Evolutionary conservation across 2,113 vertebrate species (phyloP).

Genomic region (Microcebus murinus): DNA sequence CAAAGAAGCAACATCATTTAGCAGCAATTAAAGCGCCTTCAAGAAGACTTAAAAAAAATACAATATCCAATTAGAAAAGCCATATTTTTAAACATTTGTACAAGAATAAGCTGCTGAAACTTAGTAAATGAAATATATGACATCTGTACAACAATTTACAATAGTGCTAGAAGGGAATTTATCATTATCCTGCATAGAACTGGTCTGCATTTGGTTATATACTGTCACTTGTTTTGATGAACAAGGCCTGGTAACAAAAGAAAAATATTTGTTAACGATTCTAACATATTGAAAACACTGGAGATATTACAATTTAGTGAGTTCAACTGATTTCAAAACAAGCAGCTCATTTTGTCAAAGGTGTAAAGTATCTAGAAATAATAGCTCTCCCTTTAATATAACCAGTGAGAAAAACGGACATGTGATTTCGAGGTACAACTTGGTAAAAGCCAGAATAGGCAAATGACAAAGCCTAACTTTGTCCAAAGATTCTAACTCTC

Average conservation of each 20-base stretch:
- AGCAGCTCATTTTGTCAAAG: conserved; percentile 75
- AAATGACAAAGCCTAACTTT: conserved; percentile 79
- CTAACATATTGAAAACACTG: conserved; percentile 80
- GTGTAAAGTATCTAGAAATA: conserved; percentile 75
- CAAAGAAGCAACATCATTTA: conserved; percentile 94
- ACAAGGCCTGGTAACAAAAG: conserved; percentile 87
- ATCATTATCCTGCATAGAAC: conserved; percentile 98
- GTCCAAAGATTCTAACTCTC: conserved; percentile 78
- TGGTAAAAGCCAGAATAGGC: conserved; percentile 80
- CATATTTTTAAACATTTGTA: conserved; percentile 94
- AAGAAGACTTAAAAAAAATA: conserved; percentile 94
- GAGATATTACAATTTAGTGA: conserved; percentile 79
- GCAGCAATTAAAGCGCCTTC: conserved; percentile 94
- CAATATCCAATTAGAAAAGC: conserved; percentile 92
- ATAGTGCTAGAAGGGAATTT: conserved; percentile 93
- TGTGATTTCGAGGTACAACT: conserved; percentile 80
- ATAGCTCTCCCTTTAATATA: conserved; percentile 76
- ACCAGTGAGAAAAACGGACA: conserved; percentile 62
- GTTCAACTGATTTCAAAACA: conserved; percentile 80
- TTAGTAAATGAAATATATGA: conserved; percentile 91
- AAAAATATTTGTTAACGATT: conserved; percentile 75
- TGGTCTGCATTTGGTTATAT: conserved; percentile 96
- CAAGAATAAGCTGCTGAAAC: conserved; percentile 94
- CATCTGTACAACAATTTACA: conserved; percentile 98
- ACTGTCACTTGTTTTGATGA: conserved; percentile 89